Evolutionary conservation across 2,797 vertebrate genomes (phyloP).

Genomic region (Mionectes olivaceus): DNA sequence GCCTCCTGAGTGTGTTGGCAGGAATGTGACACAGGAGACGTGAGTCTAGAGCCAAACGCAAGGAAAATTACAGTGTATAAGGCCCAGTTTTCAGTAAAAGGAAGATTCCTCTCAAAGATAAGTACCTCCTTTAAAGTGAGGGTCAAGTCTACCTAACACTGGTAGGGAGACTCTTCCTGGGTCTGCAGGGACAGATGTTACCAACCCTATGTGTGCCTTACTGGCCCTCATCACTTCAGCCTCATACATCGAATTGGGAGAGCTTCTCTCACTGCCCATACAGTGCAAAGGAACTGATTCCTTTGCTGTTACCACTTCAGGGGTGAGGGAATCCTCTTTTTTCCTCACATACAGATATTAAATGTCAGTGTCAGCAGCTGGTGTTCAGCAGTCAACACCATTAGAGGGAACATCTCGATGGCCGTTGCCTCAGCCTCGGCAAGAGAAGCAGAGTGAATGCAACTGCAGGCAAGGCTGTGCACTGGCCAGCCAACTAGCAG

Average conservation of each 20-base stretch:
- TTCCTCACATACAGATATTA: not conserved
- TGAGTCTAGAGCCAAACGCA: not conserved
- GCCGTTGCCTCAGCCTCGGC: not conserved
- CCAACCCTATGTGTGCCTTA: accelerated
- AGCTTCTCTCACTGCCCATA: not conserved
- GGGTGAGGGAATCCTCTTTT: not conserved
- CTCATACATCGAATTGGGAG: accelerated
- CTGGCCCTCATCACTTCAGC: not conserved
- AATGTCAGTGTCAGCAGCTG: not conserved
- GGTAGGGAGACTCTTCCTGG: not conserved
- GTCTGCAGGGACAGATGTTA: not conserved
- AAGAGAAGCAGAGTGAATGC: not conserved
- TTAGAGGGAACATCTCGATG: not conserved
- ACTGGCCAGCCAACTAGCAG: not conserved
- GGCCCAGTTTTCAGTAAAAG: not conserved
- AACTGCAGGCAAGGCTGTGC: not conserved
- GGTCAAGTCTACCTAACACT: not conserved
- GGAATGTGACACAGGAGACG: not conserved
- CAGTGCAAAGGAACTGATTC: not conserved
- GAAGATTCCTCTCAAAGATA: not conserved
- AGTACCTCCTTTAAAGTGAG: not conserved
- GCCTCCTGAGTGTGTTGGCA: not conserved
- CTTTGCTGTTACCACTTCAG: not conserved
- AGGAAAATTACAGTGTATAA: not conserved
- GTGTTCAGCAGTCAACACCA: not conserved